Evolutionary conservation across 2,113 vertebrate genomes (phyloP).

Genomic region (Aramus guarauna): DNA sequence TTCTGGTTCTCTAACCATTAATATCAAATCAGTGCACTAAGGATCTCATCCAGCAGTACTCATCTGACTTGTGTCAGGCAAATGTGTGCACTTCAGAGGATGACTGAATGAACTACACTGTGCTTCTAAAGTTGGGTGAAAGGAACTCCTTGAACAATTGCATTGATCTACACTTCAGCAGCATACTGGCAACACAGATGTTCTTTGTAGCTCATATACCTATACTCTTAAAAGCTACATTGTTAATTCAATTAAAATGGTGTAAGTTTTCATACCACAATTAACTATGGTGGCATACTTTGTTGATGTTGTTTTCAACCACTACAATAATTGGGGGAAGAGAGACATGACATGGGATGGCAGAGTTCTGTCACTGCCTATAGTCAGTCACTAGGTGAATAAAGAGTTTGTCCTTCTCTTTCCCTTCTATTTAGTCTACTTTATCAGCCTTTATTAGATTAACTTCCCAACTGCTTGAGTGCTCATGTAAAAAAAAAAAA

Average conservation of each 20-base stretch:
- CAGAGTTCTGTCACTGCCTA: not conserved
- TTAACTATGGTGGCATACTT: not conserved
- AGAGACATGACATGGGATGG: not conserved
- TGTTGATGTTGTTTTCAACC: not conserved
- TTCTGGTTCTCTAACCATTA: not conserved
- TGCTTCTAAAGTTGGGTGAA: not conserved
- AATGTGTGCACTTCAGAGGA: accelerated
- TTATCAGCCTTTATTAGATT: not conserved
- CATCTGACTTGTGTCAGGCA: not conserved
- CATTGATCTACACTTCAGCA: not conserved
- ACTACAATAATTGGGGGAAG: not conserved
- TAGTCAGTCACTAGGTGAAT: not conserved
- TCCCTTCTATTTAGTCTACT: not conserved
- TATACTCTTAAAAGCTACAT: not conserved
- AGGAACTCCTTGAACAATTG: not conserved
- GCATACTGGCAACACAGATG: not conserved
- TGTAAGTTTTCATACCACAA: not conserved
- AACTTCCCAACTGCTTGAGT: not conserved
- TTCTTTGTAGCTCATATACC: not conserved
- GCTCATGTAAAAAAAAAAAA: not conserved
- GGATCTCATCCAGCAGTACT: not conserved
- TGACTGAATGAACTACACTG: not conserved
- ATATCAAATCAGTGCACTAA: not conserved
- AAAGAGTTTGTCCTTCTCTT: not conserved
- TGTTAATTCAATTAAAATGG: not conserved